Percentiles rank a stretch among this genome's conserved stretches.
phyloP scores from a whole-genome alignment of 2,113 vertebrate species.

The Pomatostomus ruficeps region DNA sequence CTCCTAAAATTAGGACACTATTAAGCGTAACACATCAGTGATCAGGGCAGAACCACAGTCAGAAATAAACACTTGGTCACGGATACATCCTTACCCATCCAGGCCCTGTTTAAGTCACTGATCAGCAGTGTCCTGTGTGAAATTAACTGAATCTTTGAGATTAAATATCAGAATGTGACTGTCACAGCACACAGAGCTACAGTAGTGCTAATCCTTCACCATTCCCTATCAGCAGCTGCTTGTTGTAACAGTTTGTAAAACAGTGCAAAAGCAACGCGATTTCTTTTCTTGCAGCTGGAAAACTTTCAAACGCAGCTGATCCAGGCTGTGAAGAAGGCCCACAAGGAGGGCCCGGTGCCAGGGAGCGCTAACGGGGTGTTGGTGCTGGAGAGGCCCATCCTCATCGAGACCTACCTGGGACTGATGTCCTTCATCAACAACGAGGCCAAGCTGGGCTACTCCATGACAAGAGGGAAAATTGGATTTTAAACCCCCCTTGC shows the following conservation, averaged over 20 bases:
- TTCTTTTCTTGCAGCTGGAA: slow-evolving; percentile 76
- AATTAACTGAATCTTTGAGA: too few relatives aligned
- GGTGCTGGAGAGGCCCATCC: slow-evolving; percentile 88
- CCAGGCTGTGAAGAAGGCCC: slow-evolving; percentile 92
- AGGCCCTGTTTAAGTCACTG: not conserved
- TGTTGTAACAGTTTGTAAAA: not conserved
- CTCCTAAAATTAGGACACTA: not conserved
- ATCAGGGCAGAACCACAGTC: not conserved
- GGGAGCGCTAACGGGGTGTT: slow-evolving; percentile 80
- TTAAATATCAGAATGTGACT: not conserved
- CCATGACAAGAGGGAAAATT: slow-evolving; percentile 94
- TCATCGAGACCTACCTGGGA: slow-evolving; percentile 96
- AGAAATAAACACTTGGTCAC: not conserved
- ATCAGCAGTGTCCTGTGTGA: not conserved
- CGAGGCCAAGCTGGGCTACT: slow-evolving; percentile 93
- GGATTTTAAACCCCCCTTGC: slow-evolving; percentile 77
- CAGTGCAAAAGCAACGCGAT: not conserved
- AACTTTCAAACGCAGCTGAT: slow-evolving; percentile 88
- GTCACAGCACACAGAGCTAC: fast-evolving
- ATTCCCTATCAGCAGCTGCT: not conserved
- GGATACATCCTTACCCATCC: too few relatives aligned
- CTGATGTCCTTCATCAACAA: slow-evolving; percentile 98
- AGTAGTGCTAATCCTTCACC: not conserved
- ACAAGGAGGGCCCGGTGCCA: slow-evolving; percentile 79
- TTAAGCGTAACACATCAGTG: not conserved